A percentile compares a stretch with the other conserved stretches of the same genome.
Evolutionary conservation across 1,140 invertebrate species (phyloP).

Genomic region (Gryllus bimaculatus): DNA sequence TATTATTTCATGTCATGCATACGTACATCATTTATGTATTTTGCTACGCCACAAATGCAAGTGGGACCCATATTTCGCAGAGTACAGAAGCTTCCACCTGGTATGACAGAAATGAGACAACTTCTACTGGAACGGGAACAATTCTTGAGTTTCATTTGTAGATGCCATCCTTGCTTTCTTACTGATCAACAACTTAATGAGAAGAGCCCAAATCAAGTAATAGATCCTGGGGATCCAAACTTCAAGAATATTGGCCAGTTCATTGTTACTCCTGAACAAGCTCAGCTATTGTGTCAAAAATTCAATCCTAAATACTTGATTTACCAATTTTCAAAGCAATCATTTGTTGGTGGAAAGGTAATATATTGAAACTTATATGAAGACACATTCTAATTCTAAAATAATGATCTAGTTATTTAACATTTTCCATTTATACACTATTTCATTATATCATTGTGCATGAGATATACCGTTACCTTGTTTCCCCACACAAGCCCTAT

Average conservation of each 20-base stretch:
- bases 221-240: neutral
- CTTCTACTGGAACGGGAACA: neutral
- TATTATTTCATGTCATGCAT: conserved; percentile 40
- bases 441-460: conserved; percentile 10
- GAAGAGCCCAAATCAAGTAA: neutral
- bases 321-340: neutral
- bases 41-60: conserved; percentile 34
- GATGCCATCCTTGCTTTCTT: neutral
- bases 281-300: neutral
- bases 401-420: neutral
- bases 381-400: too few species aligned
- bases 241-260: neutral
- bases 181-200: neutral
- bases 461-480: too few species aligned
- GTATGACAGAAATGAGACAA: neutral
- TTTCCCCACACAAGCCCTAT: too few species aligned
- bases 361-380: too few species aligned
- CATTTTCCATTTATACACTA: neutral
- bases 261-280: neutral
- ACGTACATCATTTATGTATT: conserved; percentile 37
- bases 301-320: neutral
- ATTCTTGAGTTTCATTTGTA: neutral
- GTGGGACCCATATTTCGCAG: conserved; percentile 28
- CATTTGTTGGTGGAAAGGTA: neutral
- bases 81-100: conserved; percentile 34